Evolutionary conservation across 2,888 invertebrate species (phyloP).

Genomic region (Heliconius aoede): DNA sequence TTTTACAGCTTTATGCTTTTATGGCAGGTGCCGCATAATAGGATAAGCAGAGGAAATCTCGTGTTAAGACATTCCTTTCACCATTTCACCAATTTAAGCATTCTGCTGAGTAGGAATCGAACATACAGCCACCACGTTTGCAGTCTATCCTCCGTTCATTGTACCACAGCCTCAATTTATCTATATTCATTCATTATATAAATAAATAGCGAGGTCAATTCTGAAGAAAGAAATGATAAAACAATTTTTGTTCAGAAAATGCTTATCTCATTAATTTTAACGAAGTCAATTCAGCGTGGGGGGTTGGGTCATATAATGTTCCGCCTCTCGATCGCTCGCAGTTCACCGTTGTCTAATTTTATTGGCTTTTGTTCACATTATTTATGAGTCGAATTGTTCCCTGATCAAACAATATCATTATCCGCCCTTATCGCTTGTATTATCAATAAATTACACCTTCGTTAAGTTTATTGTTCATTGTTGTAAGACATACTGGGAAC

Average conservation of each 20-base stretch:
- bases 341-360: conserved; percentile 74
- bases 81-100: not conserved
- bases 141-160: no score
- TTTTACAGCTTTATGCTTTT: not conserved
- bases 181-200: not conserved
- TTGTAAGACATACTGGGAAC: not conserved
- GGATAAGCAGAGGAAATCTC: no score
- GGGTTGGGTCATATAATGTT: conserved; percentile 37
- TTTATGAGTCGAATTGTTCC: conserved; percentile 78
- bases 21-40: no score
- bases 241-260: conserved; percentile 20
- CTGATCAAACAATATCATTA: conserved; percentile 73
- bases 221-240: not conserved
- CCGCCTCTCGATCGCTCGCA: conserved; percentile 62
- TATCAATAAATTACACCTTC: conserved; percentile 70
- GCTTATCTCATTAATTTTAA: conserved; percentile 42
- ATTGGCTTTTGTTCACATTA: conserved; percentile 78
- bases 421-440: conserved; percentile 68
- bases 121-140: not conserved
- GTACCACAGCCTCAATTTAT: no score
- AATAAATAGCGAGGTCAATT: conserved; percentile 3
- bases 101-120: not conserved
- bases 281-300: conserved; percentile 34
- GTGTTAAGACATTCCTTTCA: no score
- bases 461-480: not conserved